phyloP scores from a whole-genome alignment of 53 echinoderm and acorn worm genomes.

The Apostichopus leukothele region DNA sequence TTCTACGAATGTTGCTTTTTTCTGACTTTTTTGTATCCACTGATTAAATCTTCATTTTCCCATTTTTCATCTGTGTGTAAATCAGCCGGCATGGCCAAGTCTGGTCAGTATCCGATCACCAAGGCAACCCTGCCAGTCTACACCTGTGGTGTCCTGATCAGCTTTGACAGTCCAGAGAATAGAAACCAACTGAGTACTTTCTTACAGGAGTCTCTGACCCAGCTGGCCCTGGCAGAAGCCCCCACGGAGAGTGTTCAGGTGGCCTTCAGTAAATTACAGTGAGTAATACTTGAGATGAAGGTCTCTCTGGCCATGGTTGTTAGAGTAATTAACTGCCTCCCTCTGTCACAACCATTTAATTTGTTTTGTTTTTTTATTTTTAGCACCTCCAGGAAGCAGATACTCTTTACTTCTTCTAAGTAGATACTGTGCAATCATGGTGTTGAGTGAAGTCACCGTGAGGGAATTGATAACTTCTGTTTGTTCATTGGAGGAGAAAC shows the following conservation, averaged over 20 bases:
- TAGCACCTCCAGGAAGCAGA: no score
- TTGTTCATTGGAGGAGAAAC: no score
- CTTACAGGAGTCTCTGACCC: slow-evolving; percentile 81
- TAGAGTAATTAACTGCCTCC: no score
- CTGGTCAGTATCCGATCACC: slow-evolving; percentile 80
- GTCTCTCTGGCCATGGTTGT: no score
- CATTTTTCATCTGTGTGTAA: background rate
- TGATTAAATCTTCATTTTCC: background rate
- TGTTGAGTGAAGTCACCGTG: no score
- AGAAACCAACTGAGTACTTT: slow-evolving; percentile 74
- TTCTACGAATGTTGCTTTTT: background rate
- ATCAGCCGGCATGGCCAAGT: slow-evolving; percentile 62
- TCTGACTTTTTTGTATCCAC: background rate
- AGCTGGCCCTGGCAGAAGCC: slow-evolving; percentile 69
- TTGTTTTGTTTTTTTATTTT: no score
- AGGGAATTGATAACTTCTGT: no score
- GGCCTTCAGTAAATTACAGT: slow-evolving; percentile 92
- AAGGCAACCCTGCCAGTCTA: slow-evolving; percentile 92
- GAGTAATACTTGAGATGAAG: slow-evolving; percentile 42
- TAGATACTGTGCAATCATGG: no score
- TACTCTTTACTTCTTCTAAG: no score
- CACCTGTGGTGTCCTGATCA: slow-evolving; percentile 78
- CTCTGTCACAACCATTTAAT: no score
- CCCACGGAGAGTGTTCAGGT: slow-evolving; percentile 82
- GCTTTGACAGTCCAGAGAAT: slow-evolving; percentile 82